Evolutionary conservation across 2,797 vertebrate genomes (phyloP), one percentile per base, ranked within the genome.

Genomic region (Lagodon rhomboides): DNA sequence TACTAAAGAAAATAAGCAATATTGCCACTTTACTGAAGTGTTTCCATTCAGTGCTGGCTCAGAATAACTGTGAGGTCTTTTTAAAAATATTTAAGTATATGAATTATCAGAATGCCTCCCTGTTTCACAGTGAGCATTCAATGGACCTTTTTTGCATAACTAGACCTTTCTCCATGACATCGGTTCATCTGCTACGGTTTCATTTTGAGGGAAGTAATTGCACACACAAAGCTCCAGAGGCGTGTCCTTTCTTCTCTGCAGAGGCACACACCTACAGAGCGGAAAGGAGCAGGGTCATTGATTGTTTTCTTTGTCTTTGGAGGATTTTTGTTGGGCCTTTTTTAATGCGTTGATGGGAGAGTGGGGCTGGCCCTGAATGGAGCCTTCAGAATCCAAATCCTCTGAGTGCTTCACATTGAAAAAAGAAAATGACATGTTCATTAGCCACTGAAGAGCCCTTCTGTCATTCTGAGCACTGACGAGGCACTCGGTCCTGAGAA

Each of bases 241-340:
- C 51, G 1, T 61, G 66, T 20, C 53, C 46, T 69, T 67, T 81
- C 67, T 64, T 44, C 53, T 53, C 50, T 68, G 51, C 62, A 63
- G 61, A 60, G 41, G 23, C 54, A 44, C 67, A 68, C 54, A 27
- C 79, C 64, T 34, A 17, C 30, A 54, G 34, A 58, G 46, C 70
- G 75, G 60, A 54, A 77, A 77, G 30, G 62, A 73, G 55, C 50
- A 46, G 72, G 77, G 61, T 79, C 74, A 82, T 74, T 74, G 73
- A 89, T 79, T 85, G 77, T 81, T 80, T 75, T 62, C 54, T 80
- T 85, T 80, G 79, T 85, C 79, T 83, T 81, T 27, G 30, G 65
- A 63, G 77, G 44, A 58, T 70, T 30, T 30, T 65, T 58, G 22
- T 68, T 41, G 30, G 22, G 10, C 54, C 27, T 2, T 55, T 69